Base-by-base conservation (phyloP, 2,113 vertebrate genomes). In the Cricetomys ansorgei region DNA sequence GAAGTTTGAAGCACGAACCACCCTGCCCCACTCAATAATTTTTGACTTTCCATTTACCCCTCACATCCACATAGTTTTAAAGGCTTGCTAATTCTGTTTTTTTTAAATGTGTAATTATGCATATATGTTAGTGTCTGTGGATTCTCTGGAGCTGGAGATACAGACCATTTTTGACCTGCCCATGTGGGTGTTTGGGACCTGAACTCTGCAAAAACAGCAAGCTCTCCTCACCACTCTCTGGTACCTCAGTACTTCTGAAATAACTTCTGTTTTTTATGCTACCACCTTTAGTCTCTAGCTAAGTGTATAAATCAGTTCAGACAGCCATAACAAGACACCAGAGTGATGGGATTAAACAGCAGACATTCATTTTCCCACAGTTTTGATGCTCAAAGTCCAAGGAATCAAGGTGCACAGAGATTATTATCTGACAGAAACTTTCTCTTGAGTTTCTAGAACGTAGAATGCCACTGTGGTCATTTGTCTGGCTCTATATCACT, bases 11-110 rank as follows among this genome's bases (percentile, higher is more conserved):
- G 48, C 45, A 65, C 12, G 4, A 62, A 62, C 27, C 9, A 34
- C 8, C 8, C 34, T 85, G 29, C 8, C 45, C 31, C 15, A 48
- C 70, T 34, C 70, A 59, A 29, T 73, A 57, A 84, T 75, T 84
- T 77, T 57, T 90, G 88, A 88, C n/a, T 89, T 48, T 94, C n/a
- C 13, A 67, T 84, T 94, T 90, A 73, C 31, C n/a, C 40, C 37
- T 92, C 48, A 91, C 85, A 91, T 77, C 16, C 55, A 64, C 7
- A 91, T 43, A 85, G 43, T 85, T 94, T 37, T n/a, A 86, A 85
- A 55, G 21, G 95, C 94, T 77, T 91, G 27, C 91, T 77, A 79
- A 69, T 88, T 84, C 59, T 92, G 15, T 7, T 48, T 7, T 21
- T 65, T 65, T 48, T 34, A 45, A 43, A 6, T 21, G 34, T 85